phyloP scores from a whole-genome alignment of 2,888 invertebrate genomes.

The Thumatha senex region DNA sequence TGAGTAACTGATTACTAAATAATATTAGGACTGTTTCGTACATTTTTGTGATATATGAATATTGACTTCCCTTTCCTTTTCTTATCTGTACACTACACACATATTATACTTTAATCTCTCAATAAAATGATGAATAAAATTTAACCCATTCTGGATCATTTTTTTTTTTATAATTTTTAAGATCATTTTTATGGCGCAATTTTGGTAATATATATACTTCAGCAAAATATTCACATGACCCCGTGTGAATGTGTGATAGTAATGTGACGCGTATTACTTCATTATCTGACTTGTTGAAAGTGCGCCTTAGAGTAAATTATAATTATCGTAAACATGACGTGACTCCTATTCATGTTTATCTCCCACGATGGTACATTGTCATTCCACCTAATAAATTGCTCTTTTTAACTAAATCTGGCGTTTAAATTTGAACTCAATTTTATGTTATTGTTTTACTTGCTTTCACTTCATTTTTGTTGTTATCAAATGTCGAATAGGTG shows the following conservation, averaged over 20 bases:
- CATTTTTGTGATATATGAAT: slow-evolving; percentile 10
- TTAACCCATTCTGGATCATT: not conserved
- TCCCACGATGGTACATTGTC: slow-evolving; percentile 71
- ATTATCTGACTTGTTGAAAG: slow-evolving; percentile 61
- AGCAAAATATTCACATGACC: not conserved
- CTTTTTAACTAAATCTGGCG: slow-evolving; percentile 45
- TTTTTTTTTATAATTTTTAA: too few species aligned
- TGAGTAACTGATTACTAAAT: too few species aligned
- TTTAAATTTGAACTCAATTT: slow-evolving; percentile 49
- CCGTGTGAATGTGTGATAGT: slow-evolving; percentile 20
- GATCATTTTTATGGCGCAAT: too few species aligned
- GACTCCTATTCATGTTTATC: slow-evolving; percentile 67
- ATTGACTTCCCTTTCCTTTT: slow-evolving; percentile 22
- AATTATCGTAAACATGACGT: slow-evolving; percentile 60
- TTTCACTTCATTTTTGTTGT: slow-evolving; percentile 40
- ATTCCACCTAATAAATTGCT: slow-evolving; percentile 63
- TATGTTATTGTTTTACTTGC: slow-evolving; percentile 41
- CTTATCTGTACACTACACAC: not conserved
- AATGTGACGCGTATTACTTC: slow-evolving; percentile 19
- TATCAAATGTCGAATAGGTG: slow-evolving; percentile 5
- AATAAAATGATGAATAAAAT: not conserved
- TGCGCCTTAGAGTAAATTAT: slow-evolving; percentile 59
- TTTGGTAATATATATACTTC: not conserved
- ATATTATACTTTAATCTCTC: too few species aligned
- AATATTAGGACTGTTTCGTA: slow-evolving; percentile 28